phyloP scores from a whole-genome alignment of 2,113 vertebrate species.

The Corydoras maculifer region DNA sequence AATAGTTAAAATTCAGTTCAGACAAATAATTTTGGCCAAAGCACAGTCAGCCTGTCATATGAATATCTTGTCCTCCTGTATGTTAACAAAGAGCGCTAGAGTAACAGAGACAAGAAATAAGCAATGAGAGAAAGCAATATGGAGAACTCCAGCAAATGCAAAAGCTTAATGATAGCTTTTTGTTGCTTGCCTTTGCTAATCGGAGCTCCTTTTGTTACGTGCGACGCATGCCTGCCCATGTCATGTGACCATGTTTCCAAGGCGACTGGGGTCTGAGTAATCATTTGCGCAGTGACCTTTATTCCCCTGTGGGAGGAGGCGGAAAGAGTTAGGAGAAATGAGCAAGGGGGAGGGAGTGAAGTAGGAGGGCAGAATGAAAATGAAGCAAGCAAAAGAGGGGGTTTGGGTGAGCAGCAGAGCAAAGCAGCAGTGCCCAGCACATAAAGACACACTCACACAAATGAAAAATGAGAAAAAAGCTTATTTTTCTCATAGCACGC shows the following conservation, averaged over 20 bases:
- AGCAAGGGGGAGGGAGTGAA: slow-evolving; percentile 52
- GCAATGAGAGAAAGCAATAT: slow-evolving; percentile 43
- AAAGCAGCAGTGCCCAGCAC: slow-evolving; percentile 57
- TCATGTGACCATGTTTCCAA: slow-evolving; percentile 84
- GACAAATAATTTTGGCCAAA: too few species aligned
- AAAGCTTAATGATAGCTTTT: slow-evolving; percentile 68
- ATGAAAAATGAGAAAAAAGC: slow-evolving; percentile 47
- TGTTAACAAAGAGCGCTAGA: slow-evolving; percentile 34
- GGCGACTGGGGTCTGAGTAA: slow-evolving; percentile 92
- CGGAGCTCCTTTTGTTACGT: slow-evolving; percentile 77
- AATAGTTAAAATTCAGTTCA: too few species aligned
- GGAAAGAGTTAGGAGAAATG: slow-evolving; percentile 45
- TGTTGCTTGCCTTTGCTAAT: slow-evolving; percentile 74
- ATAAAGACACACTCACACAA: slow-evolving; percentile 30
- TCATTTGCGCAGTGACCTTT: slow-evolving; percentile 97
- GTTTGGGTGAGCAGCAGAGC: slow-evolving; percentile 44
- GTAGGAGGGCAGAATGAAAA: slow-evolving; percentile 53
- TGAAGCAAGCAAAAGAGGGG: slow-evolving; percentile 48
- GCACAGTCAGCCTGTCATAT: too few species aligned
- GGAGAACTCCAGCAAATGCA: slow-evolving; percentile 55
- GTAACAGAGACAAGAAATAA: slow-evolving; percentile 51
- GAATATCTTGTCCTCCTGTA: too few species aligned
- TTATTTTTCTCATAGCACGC: slow-evolving; percentile 28
- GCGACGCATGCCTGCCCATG: slow-evolving; percentile 79
- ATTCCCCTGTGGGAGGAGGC: slow-evolving; percentile 78